Evolutionary conservation across 2,113 vertebrate species (phyloP), one percentile per base, ranked within the genome.

Genomic region (Zapornia atra): DNA sequence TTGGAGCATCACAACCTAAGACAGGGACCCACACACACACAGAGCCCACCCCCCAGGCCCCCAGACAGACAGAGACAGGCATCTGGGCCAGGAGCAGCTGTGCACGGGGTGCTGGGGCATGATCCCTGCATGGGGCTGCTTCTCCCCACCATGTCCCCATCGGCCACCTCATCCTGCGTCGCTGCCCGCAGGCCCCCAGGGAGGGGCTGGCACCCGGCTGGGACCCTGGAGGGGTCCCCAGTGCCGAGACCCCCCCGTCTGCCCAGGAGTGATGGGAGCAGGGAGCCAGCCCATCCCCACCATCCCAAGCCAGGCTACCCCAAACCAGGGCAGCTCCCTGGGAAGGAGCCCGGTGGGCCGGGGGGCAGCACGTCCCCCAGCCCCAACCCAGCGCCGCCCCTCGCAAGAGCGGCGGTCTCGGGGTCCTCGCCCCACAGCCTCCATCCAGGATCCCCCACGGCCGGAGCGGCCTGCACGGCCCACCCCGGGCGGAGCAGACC

Each of bases 81-180:
- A 7, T 26, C 26, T 2, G 3, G 6, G 15, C 36, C 28, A 0
- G 48, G 40, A 54, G 29, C 29, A 22, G 75, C 25, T 1, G 1
- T 3, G 25, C 10, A 46, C 9, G 11, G 22, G 65, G 34, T 7
- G 10, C 4, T 26, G 3, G 29, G 40, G 15, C 0, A 3, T 3
- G 61, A 48, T 15, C 36, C 72, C 56, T 1, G 0, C 34, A 4
- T 0, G 3, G 42, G n/a, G 50, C n/a, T 16, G 29, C 12, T 11
- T 19, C 46, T 68, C 50, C 6, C 36, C 25, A 0, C 17, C 36
- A 0, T 0, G 38, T 31, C 12, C 31, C 66, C 57, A 15, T 5
- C 3, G 10, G 46, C 34, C 34, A 14, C 63, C 68, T 56, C 25
- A 19, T 15, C 24, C 51, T 12, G 70, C n/a, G 33, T 1, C 4